These are phyloP conservation scores for Acleris holmiana DNA, from an alignment of 2,888 invertebrate genomes.

Conservation along the genomic window DNA sequence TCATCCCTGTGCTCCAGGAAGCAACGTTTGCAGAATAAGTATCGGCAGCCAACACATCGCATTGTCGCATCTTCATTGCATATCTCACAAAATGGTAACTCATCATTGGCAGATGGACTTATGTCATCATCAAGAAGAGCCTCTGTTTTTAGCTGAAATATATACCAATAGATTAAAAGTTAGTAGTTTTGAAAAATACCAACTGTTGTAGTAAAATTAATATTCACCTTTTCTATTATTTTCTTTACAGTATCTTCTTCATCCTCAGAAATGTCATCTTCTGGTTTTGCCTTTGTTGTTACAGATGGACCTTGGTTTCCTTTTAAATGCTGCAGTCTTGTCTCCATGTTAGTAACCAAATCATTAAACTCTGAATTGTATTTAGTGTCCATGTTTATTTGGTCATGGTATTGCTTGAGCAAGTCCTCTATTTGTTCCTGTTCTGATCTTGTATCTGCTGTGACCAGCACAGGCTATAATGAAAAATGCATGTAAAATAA, in stretches of 20 bases:
- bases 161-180: background rate
- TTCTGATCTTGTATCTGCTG: constrained; percentile 86
- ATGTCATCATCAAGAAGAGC: constrained; percentile 61
- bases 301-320: constrained; percentile 41
- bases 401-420: constrained; percentile 84
- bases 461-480: constrained; percentile 67
- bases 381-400: constrained; percentile 74
- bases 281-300: constrained; percentile 30
- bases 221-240: constrained; percentile 68
- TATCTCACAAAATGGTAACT: constrained; percentile 93
- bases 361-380: constrained; percentile 71
- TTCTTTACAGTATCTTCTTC: constrained; percentile 66
- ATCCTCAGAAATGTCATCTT: constrained; percentile 56
- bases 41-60: constrained; percentile 91
- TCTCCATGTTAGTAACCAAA: constrained; percentile 63
- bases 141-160: constrained; percentile 61
- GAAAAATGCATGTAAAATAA: constrained; percentile 16
- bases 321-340: constrained; percentile 64
- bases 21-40: constrained; percentile 92
- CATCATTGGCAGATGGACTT: constrained; percentile 64
- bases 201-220: background rate
- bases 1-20: constrained; percentile 88
- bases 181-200: background rate
- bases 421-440: constrained; percentile 89
- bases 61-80: constrained; percentile 92